These are phyloP conservation scores for Salvator merianae DNA, from an alignment of 2,113 vertebrate genomes.

Conservation along the genomic window DNA sequence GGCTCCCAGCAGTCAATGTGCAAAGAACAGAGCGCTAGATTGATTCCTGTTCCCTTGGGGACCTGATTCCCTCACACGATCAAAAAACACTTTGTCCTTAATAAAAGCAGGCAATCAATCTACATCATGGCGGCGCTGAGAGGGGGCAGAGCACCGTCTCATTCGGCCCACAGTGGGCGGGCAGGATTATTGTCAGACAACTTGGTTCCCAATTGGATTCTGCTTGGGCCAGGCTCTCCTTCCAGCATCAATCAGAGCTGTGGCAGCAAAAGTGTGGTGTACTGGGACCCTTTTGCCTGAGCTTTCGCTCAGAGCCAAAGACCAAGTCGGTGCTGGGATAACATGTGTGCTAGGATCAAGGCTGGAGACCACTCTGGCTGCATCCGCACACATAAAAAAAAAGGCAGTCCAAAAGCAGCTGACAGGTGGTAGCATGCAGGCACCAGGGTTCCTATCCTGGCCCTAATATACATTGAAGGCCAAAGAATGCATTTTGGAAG, in stretches of 20 bases:
- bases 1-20: slow-evolving; percentile 28
- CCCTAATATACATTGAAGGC: too few relatives aligned
- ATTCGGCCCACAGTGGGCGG: slow-evolving; percentile 44
- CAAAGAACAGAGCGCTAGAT: slow-evolving; percentile 5
- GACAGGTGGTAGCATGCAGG: not conserved
- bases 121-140: slow-evolving; percentile 34
- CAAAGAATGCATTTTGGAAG: too few relatives aligned
- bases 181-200: slow-evolving; percentile 39
- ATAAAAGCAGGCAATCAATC: slow-evolving; percentile 72
- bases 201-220: slow-evolving; percentile 49
- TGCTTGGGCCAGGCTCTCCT: slow-evolving; percentile 34
- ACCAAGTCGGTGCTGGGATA: too few relatives aligned
- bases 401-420: not conserved
- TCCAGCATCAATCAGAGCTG: slow-evolving; percentile 9
- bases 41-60: slow-evolving; percentile 62
- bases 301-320: not conserved
- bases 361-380: not conserved
- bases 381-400: not conserved
- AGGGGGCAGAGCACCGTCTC: slow-evolving; percentile 44
- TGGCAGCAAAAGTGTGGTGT: not conserved
- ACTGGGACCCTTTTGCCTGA: fast-evolving
- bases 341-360: not conserved
- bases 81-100: slow-evolving; percentile 73
- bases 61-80: slow-evolving; percentile 57
- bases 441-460: too few relatives aligned